A percentile compares a stretch with the other conserved stretches of the same genome.
Conservation (phyloP, 1,140 invertebrate genomes). For the Zaprionus nigranus region DNA sequence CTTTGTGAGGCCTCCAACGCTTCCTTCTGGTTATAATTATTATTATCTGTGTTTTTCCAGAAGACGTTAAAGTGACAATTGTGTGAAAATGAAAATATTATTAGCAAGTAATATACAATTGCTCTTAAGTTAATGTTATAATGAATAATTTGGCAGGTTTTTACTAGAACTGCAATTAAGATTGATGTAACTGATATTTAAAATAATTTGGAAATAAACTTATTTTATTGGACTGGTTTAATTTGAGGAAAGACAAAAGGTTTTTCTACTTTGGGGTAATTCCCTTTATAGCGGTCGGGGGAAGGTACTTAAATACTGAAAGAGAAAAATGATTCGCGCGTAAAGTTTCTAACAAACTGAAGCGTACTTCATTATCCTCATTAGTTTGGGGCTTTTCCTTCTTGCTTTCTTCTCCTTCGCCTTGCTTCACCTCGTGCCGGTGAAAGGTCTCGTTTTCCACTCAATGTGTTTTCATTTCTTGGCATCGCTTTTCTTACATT, state of each 20-base stretch:
- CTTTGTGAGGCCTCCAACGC: too few relatives aligned
- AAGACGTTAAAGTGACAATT: too few relatives aligned
- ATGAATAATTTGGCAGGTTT: too few relatives aligned
- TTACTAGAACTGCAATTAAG: too few relatives aligned
- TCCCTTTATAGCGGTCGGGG: not conserved
- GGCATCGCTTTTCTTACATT: not conserved
- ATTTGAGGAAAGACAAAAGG: not conserved
- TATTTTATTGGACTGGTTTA: too few relatives aligned
- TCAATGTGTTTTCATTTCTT: constrained; percentile 33
- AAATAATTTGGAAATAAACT: too few relatives aligned
- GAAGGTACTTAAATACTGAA: not conserved
- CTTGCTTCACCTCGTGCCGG: not conserved
- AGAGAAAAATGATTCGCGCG: constrained; percentile 8
- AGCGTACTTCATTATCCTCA: constrained; percentile 31
- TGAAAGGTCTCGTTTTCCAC: constrained; percentile 24
- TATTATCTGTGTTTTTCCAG: too few relatives aligned
- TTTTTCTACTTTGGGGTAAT: not conserved
- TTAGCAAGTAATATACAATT: too few relatives aligned
- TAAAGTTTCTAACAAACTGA: constrained; percentile 28
- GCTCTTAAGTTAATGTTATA: too few relatives aligned
- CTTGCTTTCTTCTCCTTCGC: not conserved
- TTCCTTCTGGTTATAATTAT: too few relatives aligned
- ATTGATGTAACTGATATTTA: too few relatives aligned
- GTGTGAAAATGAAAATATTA: too few relatives aligned
- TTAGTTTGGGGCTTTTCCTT: constrained; percentile 35